Evolutionary conservation across 1,140 invertebrate genomes (phyloP), one percentile per base, ranked within the genome.

Genomic region (Nylanderia fulva): DNA sequence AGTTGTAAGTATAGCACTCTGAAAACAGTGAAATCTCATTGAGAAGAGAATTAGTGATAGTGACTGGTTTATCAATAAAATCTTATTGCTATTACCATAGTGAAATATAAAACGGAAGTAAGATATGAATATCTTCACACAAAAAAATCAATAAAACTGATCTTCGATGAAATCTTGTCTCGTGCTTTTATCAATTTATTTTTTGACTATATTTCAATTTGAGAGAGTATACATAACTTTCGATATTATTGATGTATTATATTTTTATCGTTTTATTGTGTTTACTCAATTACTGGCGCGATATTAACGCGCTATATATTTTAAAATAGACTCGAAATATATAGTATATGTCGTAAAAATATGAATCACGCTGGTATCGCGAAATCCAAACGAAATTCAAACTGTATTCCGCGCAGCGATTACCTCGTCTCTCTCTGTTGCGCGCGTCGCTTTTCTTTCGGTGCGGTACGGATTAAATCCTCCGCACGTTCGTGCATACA

Each of bases 401-500:
- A 66, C 6, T 61, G 36, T 27, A 39, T 77, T 13, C 21, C 64
- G 58, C 29, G n/a, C 76, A 36, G 76, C 76, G 76, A 79, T 79
- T 79, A 68, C 45, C n/a, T 39, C 64, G 45, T 77, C 60, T 33
- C 75, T n/a, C n/a, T n/a, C n/a, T n/a, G n/a, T n/a, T n/a, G 39
- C 29, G 13, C 75, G 42, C 77, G 54, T 58, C 48, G 54, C 27
- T 39, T 82, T 82, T 60, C 77, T 82, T 82, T 52, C 52, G 66
- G 66, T 58, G n/a, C n/a, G 18, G 29, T 29, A 11, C 36, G 66
- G 77, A 82, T 82, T 82, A 82, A 82, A 82, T 82, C 77, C 66
- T 82, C 77, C 52, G 66, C 77, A 82, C 77, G 66, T 82, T 71
- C 33, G 24, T 42, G 72, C 71, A 75, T 84, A 64, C 56, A 88